Conservation (phyloP, 2,888 invertebrate genomes). For the Belgica antarctica region DNA sequence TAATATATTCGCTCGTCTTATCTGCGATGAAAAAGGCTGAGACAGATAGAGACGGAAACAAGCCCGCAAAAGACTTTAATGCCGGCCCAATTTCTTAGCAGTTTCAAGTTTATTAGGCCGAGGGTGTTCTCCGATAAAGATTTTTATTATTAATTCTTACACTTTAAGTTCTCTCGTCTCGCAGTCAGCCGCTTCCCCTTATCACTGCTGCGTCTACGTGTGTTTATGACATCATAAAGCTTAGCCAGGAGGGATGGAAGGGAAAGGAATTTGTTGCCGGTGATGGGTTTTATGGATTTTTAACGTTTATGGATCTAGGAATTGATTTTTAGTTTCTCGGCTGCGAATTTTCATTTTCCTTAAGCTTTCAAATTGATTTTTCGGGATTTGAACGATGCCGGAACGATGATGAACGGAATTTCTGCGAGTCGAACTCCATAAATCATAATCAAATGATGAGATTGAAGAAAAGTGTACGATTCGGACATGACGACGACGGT, state of each 20-base stretch:
- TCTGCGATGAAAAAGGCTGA: neutral
- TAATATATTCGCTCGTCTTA: neutral
- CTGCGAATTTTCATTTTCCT: slow-evolving; percentile 34
- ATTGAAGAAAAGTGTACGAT: neutral
- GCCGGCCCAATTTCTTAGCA: neutral
- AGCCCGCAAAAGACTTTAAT: slow-evolving; percentile 5
- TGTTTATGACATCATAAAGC: slow-evolving; percentile 41
- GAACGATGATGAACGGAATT: neutral
- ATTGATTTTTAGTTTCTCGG: slow-evolving; percentile 41
- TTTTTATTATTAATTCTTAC: slow-evolving; percentile 5
- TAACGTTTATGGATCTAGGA: slow-evolving; percentile 31
- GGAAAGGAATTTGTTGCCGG: too few relatives aligned
- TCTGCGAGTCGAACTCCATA: neutral
- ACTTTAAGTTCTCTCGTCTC: neutral
- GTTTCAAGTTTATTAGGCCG: neutral
- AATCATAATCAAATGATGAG: slow-evolving; percentile 12
- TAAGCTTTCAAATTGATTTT: slow-evolving; percentile 31
- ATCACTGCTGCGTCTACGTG: neutral
- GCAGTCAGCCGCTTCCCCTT: neutral
- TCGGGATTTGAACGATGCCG: neutral
- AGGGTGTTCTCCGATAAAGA: neutral
- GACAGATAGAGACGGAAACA: neutral
- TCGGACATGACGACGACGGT: neutral
- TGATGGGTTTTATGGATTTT: neutral
- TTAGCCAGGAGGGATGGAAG: slow-evolving; percentile 32